Base-by-base conservation (phyloP, 2,797 vertebrate genomes). In the Perodicticus potto region DNA sequence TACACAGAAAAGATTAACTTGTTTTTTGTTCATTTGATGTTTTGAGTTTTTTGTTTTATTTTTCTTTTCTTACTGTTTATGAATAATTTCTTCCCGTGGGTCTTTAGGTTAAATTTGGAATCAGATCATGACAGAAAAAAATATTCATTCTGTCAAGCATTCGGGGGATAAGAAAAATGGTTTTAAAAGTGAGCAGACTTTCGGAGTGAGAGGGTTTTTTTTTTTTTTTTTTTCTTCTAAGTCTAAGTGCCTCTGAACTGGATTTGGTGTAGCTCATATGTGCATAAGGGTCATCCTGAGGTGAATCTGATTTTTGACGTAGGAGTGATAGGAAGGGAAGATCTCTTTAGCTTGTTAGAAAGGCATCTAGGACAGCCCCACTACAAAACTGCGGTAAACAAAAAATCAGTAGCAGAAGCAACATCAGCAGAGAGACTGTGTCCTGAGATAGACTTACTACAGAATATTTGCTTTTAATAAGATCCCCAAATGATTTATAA, bases 271-370 rank as follows among this genome's bases (percentile, higher is more conserved):
- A 40, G 37, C 37, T 59, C 10, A 0, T 85, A 9, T 43, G 34
- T 69, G 61, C 14, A 81, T 67, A 49, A 17, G 19, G 37, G 27
- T 49, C 16, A 67, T 74, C 53, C 40, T 59, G 19, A 83, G 22
- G 43, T 91, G 17, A 57, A 86, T 53, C 59, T 76, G 43, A 61
- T 40, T 91, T 96, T 95, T 94, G 74, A 91, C 22, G 34, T 27
- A 93, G 37, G 7, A 93, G 19, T 57, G 20, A 69, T 49, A 72
- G 5, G 40, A 61, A 22, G 12, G 45, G 4, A 34, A 20, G 53
- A 49, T 5, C 4, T 0, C 1, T 70, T 72, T 90, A 85, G 19
- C 32, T 67, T 72, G 3, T 93, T 94, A 93, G 49, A 84, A 93
- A 88, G 11, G 29, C 4, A 14, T 67, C 5, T 45, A 34, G 34